phyloP scores from a whole-genome alignment of 2,888 invertebrate genomes.

The Cordilura impudica region DNA sequence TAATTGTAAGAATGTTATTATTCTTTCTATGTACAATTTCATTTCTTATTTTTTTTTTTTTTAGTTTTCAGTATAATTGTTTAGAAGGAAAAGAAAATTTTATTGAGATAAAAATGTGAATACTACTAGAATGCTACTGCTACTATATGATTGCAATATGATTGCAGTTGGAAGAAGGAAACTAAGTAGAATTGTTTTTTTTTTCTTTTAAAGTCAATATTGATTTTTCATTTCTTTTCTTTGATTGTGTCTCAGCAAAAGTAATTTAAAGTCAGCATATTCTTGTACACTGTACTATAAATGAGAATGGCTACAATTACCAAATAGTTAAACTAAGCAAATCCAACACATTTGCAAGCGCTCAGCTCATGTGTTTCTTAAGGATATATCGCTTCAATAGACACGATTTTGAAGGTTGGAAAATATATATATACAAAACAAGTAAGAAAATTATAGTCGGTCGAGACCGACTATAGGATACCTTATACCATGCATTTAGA shows the following conservation, averaged over 20 bases:
- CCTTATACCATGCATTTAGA: too few relatives aligned
- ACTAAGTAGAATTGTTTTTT: too few relatives aligned
- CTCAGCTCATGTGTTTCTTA: too few relatives aligned
- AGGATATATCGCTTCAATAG: too few relatives aligned
- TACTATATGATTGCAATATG: slow-evolving; percentile 5
- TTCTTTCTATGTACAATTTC: not conserved
- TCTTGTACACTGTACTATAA: not conserved
- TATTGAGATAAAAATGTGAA: slow-evolving; percentile 1
- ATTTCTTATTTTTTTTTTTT: not conserved
- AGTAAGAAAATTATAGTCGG: too few relatives aligned
- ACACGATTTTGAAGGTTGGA: too few relatives aligned
- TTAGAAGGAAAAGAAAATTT: not conserved
- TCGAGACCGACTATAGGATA: too few relatives aligned
- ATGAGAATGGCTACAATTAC: not conserved
- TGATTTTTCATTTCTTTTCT: slow-evolving; percentile 48
- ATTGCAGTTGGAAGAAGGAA: not conserved
- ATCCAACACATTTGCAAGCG: too few relatives aligned
- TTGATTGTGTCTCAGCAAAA: slow-evolving; percentile 5
- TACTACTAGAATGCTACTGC: slow-evolving; percentile 38
- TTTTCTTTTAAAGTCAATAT: slow-evolving; percentile 55
- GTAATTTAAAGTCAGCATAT: slow-evolving; percentile 18
- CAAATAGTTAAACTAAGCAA: too few relatives aligned
- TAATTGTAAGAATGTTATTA: slow-evolving; percentile 18
- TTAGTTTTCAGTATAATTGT: not conserved
- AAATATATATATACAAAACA: too few relatives aligned